A percentile compares a stretch with the other conserved stretches of the same genome.
Evolutionary conservation across 92 coral and sea anemone genomes (phyloP).

Genomic region (Parazoanthus swiftii): DNA sequence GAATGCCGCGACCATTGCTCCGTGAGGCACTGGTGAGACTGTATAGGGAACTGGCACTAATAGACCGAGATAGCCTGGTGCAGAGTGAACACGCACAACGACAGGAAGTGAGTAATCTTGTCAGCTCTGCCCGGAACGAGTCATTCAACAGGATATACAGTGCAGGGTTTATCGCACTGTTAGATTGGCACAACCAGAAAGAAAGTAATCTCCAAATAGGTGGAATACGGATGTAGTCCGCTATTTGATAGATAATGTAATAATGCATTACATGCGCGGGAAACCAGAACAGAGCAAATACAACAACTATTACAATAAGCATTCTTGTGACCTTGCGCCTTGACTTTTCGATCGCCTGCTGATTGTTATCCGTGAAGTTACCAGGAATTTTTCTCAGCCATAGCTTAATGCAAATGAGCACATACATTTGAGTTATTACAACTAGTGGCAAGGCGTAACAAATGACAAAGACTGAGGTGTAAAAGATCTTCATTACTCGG

Average conservation of each 20-base stretch:
- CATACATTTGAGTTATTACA: background rate
- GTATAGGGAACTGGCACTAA: constrained; percentile 4
- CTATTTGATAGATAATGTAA: constrained; percentile 24
- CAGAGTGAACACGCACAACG: constrained; percentile 7
- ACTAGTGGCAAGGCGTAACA: constrained; percentile 40
- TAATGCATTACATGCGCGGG: constrained; percentile 52
- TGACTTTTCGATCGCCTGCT: constrained; percentile 24
- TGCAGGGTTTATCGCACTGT: constrained; percentile 57
- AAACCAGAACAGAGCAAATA: constrained; percentile 58
- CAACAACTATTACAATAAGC: constrained; percentile 31
- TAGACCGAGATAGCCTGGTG: constrained; percentile 7
- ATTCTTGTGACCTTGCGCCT: constrained; percentile 43
- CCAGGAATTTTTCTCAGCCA: constrained; percentile 61
- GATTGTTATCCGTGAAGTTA: constrained; percentile 45
- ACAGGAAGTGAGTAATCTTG: constrained; percentile 7
- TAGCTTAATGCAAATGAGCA: constrained; percentile 45
- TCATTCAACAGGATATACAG: constrained; percentile 44
- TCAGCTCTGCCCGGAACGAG: constrained; percentile 29
- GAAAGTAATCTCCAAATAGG: background rate
- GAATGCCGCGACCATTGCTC: background rate
- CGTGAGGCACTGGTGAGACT: constrained; percentile 1
- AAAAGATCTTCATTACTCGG: constrained; percentile 31
- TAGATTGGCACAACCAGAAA: constrained; percentile 48
- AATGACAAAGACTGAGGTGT: constrained; percentile 32
- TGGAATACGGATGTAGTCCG: background rate